Conservation (phyloP, 2,888 invertebrate genomes). For the Rotaria sp. region DNA sequence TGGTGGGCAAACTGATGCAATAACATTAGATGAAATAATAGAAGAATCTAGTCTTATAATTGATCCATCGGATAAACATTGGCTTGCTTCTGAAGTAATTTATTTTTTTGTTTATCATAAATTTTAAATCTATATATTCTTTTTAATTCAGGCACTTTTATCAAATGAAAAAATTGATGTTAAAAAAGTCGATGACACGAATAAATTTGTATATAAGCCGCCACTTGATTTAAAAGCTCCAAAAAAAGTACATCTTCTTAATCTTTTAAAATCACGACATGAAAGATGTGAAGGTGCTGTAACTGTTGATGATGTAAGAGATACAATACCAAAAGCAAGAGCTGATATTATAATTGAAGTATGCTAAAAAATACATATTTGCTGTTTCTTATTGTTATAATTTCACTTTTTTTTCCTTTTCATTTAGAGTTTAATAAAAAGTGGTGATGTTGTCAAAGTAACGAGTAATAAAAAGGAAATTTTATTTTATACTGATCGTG, state of each 20-base stretch:
- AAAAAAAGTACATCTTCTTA: background rate
- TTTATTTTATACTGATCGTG: background rate
- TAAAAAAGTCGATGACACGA: background rate
- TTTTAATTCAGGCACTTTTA: background rate
- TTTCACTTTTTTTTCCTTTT: no score
- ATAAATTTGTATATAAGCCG: constrained; percentile 10
- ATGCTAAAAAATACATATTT: background rate
- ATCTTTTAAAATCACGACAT: background rate
- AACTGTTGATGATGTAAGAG: background rate
- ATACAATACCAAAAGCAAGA: background rate
- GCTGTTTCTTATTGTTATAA: no score
- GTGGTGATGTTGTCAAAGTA: background rate
- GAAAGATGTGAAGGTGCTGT: background rate
- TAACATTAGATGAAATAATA: constrained; percentile 3
- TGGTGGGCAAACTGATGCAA: background rate
- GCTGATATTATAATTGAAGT: background rate
- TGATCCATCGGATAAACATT: background rate
- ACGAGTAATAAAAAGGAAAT: background rate
- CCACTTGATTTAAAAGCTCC: background rate
- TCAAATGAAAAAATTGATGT: background rate
- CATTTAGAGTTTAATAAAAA: background rate
- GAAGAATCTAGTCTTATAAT: background rate
- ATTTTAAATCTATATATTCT: background rate
- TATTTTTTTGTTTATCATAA: background rate
- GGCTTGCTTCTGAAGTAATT: background rate